A percentile compares a stretch with the other conserved stretches of the same genome.
Conservation (phyloP, 2,888 invertebrate species). For the Andrena praecox region DNA sequence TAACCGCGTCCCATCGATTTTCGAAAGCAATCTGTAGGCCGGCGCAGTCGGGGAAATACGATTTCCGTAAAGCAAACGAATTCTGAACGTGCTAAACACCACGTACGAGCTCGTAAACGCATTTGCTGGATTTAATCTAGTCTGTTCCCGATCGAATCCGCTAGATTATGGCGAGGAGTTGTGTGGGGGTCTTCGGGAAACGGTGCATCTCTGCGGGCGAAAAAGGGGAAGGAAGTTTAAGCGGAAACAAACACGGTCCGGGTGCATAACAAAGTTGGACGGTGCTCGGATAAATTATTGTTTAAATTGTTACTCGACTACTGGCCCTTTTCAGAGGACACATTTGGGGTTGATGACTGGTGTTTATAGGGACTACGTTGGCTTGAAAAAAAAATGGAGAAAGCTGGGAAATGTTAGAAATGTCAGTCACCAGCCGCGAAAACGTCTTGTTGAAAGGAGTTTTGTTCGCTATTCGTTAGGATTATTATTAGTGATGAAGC, state of each 20-base stretch:
- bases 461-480: too few species aligned
- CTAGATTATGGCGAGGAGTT: conserved; percentile 5
- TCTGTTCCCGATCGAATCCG: conserved; percentile 32
- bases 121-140: conserved; percentile 55
- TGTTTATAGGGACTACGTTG: too few species aligned
- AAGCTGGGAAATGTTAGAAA: too few species aligned
- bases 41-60: conserved; percentile 42
- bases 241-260: too few species aligned
- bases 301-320: background rate
- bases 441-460: too few species aligned
- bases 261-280: too few species aligned
- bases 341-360: too few species aligned
- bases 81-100: conserved; percentile 35
- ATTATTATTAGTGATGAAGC: too few species aligned
- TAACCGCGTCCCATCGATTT: conserved; percentile 10
- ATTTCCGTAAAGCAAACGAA: conserved; percentile 50
- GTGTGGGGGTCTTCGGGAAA: conserved; percentile 17
- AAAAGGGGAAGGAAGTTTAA: background rate
- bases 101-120: conserved; percentile 39
- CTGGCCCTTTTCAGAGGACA: too few species aligned
- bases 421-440: too few species aligned
- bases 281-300: background rate
- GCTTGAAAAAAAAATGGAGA: too few species aligned
- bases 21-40: conserved; percentile 31
- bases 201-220: background rate